Evolutionary conservation across 2,888 invertebrate genomes (phyloP), one percentile per base, ranked within the genome.

Genomic region (Frankliniella intonsa): DNA sequence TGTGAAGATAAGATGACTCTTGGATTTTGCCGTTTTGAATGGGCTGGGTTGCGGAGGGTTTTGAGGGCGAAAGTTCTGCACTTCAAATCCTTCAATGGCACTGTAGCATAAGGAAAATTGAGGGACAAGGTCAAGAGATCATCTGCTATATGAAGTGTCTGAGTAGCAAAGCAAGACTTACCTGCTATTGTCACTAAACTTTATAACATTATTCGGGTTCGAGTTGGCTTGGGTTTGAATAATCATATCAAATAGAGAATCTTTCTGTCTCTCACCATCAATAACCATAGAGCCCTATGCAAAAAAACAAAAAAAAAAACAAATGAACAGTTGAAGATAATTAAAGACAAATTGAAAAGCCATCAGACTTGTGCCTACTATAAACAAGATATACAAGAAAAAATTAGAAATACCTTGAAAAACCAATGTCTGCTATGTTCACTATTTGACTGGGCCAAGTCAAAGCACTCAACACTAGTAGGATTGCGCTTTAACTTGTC

Each of bases 381-480:
- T n/a, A 50, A 49, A n/a, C 38, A 81, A 3, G 22, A 83, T n/a
- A 50, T 69, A 81, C n/a, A n/a, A 55, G 12, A 11, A 69, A 12
- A 51, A 80, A 25, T 81, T 38, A 80, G 12, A 80, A n/a, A 80
- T 84, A 91, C 91, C 86, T 96, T 96, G 89, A 99, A 99, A 89
- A 99, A 99, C 99, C 99, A 99, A 90, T 99, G 99, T 9, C 99
- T 91, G 83, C 97, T 97, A 88, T 99, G 99, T 88, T 99, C 99
- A 88, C 98, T 97, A 88, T 98, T 98, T 51, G 97, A 97, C 88
- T 99, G 99, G 5, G 99, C 99, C 85, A 99, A 91, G 90, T 99
- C 99, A 89, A 99, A 98, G 86, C 98, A 93, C 88, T 99, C 99
- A 0, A 99, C 98, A 87, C 96, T 97, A 0, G 98, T 98, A 27